These are phyloP conservation scores for Rotaria socialis DNA, from an alignment of 2,888 invertebrate species.

Conservation along the genomic window DNA sequence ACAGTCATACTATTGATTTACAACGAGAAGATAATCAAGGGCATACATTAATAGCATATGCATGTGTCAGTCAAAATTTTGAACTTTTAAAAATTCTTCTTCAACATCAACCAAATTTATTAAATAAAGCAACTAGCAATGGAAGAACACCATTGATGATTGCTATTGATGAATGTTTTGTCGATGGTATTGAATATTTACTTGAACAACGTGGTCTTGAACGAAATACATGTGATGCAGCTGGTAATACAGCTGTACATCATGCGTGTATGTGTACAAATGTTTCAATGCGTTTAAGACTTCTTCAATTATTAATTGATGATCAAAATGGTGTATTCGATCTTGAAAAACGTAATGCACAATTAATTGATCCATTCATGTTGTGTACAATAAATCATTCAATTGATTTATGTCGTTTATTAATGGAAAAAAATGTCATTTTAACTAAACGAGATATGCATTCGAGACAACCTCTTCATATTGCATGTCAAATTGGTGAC, in stretches of 20 bases:
- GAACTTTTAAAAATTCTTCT: background rate
- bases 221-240: background rate
- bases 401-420: constrained; percentile 5
- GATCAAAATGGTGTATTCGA: background rate
- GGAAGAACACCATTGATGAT: constrained; percentile 14
- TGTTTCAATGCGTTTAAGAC: background rate
- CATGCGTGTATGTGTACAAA: constrained; percentile 18
- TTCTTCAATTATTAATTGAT: background rate
- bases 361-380: constrained; percentile 21
- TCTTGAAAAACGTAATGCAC: constrained; percentile 27
- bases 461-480: background rate
- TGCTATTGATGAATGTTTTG: background rate
- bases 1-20: background rate
- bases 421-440: background rate
- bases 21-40: background rate
- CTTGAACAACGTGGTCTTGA: background rate
- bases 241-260: constrained; percentile 27
- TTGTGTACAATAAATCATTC: background rate
- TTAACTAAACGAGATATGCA: background rate
- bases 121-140: background rate
- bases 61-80: constrained; percentile 17
- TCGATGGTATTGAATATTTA: constrained; percentile 24
- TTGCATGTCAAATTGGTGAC: constrained; percentile 27
- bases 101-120: background rate
- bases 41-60: background rate